These are phyloP conservation scores for Apodemus sylvaticus DNA, from an alignment of 2,113 vertebrate species.

Conservation along the genomic window DNA sequence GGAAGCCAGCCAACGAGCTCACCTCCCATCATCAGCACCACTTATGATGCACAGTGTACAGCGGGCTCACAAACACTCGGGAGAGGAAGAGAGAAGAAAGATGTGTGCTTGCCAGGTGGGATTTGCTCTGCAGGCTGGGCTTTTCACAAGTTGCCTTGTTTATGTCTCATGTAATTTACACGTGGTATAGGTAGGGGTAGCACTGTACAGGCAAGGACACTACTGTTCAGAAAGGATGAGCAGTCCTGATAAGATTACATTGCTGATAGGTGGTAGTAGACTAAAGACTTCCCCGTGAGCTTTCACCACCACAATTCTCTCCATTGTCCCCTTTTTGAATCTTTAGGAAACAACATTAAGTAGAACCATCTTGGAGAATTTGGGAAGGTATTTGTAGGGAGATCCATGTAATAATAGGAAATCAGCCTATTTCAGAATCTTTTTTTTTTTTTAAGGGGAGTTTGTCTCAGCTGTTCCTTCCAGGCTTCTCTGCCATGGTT, in stretches of 20 bases:
- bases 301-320: background rate
- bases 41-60: too few species aligned
- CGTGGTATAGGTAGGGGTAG: background rate
- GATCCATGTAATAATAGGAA: background rate
- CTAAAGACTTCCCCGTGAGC: background rate
- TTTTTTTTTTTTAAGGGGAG: background rate
- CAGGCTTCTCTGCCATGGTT: background rate
- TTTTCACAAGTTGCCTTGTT: background rate
- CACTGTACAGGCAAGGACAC: background rate
- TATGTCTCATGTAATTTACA: background rate
- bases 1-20: background rate
- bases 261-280: background rate
- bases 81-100: background rate
- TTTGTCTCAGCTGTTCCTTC: background rate
- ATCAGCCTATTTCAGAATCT: background rate
- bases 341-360: constrained; percentile 3
- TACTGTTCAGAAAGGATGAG: background rate
- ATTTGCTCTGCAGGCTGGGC: background rate
- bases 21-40: background rate
- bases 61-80: background rate
- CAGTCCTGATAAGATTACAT: background rate
- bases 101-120: background rate
- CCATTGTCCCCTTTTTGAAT: background rate
- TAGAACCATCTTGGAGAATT: background rate
- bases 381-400: background rate